These are phyloP conservation scores for Anseranas semipalmata DNA, from an alignment of 2,113 vertebrate genomes.

Conservation along the genomic window DNA sequence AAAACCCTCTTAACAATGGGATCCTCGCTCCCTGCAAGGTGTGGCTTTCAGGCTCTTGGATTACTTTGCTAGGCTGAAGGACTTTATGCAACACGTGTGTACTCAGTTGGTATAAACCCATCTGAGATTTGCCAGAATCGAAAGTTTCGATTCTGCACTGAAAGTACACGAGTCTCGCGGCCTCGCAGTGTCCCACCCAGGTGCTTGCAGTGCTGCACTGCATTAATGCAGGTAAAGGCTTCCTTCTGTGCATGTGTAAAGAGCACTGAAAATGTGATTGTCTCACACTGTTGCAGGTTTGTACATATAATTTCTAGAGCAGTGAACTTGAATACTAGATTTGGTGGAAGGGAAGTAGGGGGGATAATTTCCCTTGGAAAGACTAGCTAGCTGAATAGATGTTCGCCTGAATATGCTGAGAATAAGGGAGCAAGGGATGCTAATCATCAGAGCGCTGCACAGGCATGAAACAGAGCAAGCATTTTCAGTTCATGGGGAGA, in stretches of 20 bases:
- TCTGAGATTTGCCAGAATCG: background rate
- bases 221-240: background rate
- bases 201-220: background rate
- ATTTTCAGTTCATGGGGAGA: background rate
- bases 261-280: background rate
- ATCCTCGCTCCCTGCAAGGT: accelerated
- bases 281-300: background rate
- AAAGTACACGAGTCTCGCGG: background rate
- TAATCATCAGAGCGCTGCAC: accelerated
- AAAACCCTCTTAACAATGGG: background rate
- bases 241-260: background rate
- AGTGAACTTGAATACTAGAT: accelerated
- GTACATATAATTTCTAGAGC: background rate
- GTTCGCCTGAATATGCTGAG: background rate
- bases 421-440: background rate
- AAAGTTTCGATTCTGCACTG: background rate
- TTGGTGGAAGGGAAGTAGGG: background rate
- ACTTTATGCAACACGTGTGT: background rate
- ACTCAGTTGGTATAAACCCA: background rate
- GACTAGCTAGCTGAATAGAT: background rate
- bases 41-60: background rate
- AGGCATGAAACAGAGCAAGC: accelerated
- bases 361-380: background rate
- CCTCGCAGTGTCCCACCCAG: background rate
- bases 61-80: background rate